phyloP scores from a whole-genome alignment of 1,140 invertebrate genomes.

The Ctenoplectra terminalis region DNA sequence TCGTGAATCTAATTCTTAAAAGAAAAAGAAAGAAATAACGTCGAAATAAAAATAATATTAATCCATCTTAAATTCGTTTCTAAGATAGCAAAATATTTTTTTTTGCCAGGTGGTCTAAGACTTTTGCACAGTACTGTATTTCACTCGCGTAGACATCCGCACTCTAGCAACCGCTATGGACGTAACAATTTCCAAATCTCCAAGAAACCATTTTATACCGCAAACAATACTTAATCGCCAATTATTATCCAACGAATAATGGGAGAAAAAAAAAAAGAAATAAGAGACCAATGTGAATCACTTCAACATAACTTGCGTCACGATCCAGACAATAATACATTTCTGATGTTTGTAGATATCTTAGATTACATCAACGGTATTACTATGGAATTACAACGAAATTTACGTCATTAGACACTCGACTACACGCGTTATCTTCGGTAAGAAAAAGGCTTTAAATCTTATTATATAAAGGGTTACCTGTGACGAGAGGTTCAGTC shows the following conservation, averaged over 20 bases:
- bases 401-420: conserved; percentile 45
- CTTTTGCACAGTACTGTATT: too few relatives aligned
- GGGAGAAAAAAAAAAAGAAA: too few relatives aligned
- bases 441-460: conserved; percentile 17
- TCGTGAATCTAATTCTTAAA: too few relatives aligned
- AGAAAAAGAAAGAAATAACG: too few relatives aligned
- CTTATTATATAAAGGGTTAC: conserved; percentile 58
- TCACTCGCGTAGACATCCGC: too few relatives aligned
- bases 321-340: neutral
- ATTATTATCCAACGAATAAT: too few relatives aligned
- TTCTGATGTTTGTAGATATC: conserved; percentile 45
- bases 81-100: too few relatives aligned
- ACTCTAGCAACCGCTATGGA: too few relatives aligned
- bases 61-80: too few relatives aligned
- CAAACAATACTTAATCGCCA: neutral
- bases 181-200: neutral
- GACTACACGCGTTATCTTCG: conserved; percentile 29
- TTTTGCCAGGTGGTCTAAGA: too few relatives aligned
- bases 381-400: conserved; percentile 22
- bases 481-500: conserved; percentile 11
- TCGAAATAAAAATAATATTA: too few relatives aligned
- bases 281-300: neutral
- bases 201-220: neutral
- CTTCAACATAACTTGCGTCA: neutral
- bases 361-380: conserved; percentile 22